Base-by-base conservation (phyloP, 2,888 invertebrate species). In the Rotaria magnacalcarata region DNA sequence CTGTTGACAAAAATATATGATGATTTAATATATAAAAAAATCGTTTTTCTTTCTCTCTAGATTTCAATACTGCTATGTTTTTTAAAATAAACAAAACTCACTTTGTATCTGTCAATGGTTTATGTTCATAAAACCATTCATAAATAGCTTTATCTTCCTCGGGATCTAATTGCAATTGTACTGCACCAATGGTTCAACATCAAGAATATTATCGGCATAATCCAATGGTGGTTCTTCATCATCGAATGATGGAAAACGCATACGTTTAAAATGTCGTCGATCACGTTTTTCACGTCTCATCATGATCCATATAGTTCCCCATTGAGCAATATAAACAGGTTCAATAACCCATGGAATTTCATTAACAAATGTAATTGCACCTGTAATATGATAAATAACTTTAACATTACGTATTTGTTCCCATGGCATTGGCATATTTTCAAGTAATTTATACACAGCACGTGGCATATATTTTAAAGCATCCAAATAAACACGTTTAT, bases 221-320 rank as follows among this genome's bases (percentile, higher is more conserved):
- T 99, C 99, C 74, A 99, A 92, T 0, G 99, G 99, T 84, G 99
- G 99, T 92, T 99, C 99, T 92, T 99, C 99, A 91, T 99, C 99
- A 91, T 99, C 99, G 91, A 99, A 99, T 0, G 99, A 99, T 24
- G 99, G 99, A 91, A 99, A 99, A 88, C 99, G 93, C 99, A 99
- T 99, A 89, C 99, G 93, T 91, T 99, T 99, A 91, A 99, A 99
- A 91, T 99, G 99, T 54, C 98, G 94, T 90, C 99, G 94, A 92
- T 54, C 99, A 88, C 99, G 93, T 91, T 99, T 99, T 90, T 99
- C 98, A 89, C 99, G 93, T 88, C 99, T 93, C 98, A 99, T 98
- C 97, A 99, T 99, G 89, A 99, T 98, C 99, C 99, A 99, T 98
- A 99, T 99, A 1, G 98, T 96, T 75, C 97, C 98, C 99, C 99